These are phyloP conservation scores for Halictus ligatus DNA, from an alignment of 2,888 invertebrate species.

Conservation along the genomic window DNA sequence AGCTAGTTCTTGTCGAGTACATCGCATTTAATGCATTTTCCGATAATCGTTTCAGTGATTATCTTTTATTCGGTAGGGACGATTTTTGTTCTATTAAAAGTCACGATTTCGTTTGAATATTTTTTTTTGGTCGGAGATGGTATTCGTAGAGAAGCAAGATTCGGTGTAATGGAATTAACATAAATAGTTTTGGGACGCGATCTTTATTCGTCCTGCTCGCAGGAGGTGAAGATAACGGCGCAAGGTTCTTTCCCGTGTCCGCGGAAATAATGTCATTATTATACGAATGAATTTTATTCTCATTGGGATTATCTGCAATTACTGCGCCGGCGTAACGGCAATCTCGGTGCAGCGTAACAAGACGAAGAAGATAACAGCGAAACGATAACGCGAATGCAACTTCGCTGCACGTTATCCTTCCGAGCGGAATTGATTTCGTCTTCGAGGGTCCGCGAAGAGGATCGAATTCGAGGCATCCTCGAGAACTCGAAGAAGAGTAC, in stretches of 20 bases:
- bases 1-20: no score
- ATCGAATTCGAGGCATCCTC: constrained; percentile 14
- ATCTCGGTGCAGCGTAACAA: not conserved
- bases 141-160: not conserved
- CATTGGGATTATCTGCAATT: not conserved
- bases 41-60: no score
- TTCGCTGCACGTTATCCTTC: not conserved
- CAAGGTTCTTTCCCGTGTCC: no score
- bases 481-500: constrained; percentile 3
- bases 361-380: constrained; percentile 6
- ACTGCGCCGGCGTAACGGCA: not conserved
- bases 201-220: not conserved
- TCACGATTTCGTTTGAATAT: not conserved
- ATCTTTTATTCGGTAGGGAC: no score
- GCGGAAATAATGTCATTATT: not conserved
- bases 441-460: constrained; percentile 7
- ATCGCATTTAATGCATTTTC: no score
- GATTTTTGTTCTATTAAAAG: no score
- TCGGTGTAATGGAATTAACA: not conserved
- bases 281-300: not conserved
- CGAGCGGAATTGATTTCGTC: not conserved
- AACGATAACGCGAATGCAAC: not conserved
- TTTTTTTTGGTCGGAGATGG: not conserved
- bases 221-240: not conserved
- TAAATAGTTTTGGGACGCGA: not conserved